These are phyloP conservation scores for Actinia equina DNA, from an alignment of 64 coral and sea anemone species.

Conservation along the genomic window DNA sequence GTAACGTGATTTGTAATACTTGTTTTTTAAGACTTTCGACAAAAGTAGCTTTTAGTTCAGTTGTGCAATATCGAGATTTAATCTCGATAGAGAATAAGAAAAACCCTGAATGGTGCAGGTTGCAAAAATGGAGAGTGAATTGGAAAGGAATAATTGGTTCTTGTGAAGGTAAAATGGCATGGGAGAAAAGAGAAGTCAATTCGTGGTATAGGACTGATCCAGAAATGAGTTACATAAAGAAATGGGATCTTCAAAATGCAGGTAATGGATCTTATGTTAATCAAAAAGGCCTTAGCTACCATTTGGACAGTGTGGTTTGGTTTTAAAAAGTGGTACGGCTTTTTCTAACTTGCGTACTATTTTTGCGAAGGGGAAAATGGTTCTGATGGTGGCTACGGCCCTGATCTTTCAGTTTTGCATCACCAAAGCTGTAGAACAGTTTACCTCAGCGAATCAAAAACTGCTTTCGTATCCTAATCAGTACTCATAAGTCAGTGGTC, in stretches of 20 bases:
- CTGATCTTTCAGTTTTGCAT: too few relatives aligned
- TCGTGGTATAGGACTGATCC: constrained; percentile 53
- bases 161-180: constrained; percentile 47
- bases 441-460: too few relatives aligned
- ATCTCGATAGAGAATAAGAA: background rate
- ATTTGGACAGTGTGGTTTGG: too few relatives aligned
- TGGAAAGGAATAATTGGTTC: constrained; percentile 54
- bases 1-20: background rate
- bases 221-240: constrained; percentile 42
- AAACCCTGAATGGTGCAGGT: constrained; percentile 50
- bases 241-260: constrained; percentile 53
- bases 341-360: too few relatives aligned
- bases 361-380: too few relatives aligned
- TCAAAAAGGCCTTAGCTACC: too few relatives aligned
- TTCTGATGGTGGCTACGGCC: too few relatives aligned
- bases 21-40: background rate
- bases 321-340: too few relatives aligned
- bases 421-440: too few relatives aligned
- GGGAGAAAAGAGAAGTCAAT: constrained; percentile 44
- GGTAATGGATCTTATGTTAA: constrained; percentile 18
- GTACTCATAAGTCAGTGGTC: too few relatives aligned
- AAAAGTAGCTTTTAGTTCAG: background rate
- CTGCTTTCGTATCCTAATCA: too few relatives aligned
- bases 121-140: constrained; percentile 72
- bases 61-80: background rate